Evolutionary conservation across 2,113 vertebrate genomes (phyloP).

Genomic region (Mesembrinibis cayennensis): DNA sequence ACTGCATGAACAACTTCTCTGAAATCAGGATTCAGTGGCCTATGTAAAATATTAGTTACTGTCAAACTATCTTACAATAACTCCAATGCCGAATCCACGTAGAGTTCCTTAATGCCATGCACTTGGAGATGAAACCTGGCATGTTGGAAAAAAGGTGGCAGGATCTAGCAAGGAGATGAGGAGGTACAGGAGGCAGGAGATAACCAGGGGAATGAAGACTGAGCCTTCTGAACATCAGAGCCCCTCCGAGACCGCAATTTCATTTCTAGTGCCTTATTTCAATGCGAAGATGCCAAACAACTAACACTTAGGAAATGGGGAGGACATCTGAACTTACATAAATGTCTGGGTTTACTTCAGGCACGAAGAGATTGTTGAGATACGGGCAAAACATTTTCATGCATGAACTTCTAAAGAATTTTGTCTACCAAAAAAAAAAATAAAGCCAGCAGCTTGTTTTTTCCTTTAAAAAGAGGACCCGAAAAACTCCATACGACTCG

Average conservation of each 20-base stretch:
- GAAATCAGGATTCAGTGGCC: slow-evolving; percentile 7
- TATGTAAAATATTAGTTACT: slow-evolving; percentile 32
- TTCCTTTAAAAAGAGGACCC: not conserved
- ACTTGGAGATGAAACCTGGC: slow-evolving; percentile 28
- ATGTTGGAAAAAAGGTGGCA: not conserved
- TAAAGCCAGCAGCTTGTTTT: not conserved
- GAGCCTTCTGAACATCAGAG: slow-evolving; percentile 22
- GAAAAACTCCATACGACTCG: not conserved
- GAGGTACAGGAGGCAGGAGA: not conserved
- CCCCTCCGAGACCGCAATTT: not conserved
- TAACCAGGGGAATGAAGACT: not conserved
- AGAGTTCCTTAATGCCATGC: not conserved
- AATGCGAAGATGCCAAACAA: not conserved
- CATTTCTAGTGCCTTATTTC: not conserved
- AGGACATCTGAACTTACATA: not conserved
- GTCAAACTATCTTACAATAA: not conserved
- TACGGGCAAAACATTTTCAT: not conserved
- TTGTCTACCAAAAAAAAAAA: not conserved
- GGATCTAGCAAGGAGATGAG: not conserved
- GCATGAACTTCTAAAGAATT: not conserved
- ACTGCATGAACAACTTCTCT: not conserved
- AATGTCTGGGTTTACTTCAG: not conserved
- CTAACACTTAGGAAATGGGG: not conserved
- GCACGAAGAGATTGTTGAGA: not conserved
- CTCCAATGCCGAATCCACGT: not conserved